phyloP scores from a whole-genome alignment of 2,113 vertebrate species.

The Gracilinanus agilis region DNA sequence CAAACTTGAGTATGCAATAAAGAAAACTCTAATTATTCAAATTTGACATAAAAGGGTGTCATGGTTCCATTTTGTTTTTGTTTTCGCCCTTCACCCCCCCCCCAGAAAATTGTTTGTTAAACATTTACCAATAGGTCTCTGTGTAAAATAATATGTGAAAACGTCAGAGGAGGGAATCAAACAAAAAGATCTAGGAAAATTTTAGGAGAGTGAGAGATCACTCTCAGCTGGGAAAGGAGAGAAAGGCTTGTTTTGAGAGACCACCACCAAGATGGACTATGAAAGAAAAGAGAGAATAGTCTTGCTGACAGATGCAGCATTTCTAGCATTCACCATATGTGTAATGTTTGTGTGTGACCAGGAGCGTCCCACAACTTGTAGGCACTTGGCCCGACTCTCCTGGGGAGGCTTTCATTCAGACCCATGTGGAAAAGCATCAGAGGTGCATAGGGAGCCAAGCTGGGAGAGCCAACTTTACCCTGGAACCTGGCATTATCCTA shows the following conservation, averaged over 20 bases:
- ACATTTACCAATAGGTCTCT: not conserved
- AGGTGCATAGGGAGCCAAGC: not conserved
- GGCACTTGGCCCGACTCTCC: not conserved
- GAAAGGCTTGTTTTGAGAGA: not conserved
- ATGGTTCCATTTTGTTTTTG: not conserved
- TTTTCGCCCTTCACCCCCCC: not conserved
- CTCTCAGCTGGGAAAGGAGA: not conserved
- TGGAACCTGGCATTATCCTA: constrained; percentile 2
- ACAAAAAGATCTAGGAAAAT: not conserved
- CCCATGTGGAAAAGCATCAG: not conserved
- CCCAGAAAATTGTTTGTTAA: not conserved
- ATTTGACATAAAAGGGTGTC: not conserved
- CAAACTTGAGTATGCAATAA: not conserved
- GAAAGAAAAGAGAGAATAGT: not conserved
- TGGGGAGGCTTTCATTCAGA: not conserved
- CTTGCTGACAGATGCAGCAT: not conserved
- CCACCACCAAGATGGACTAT: not conserved
- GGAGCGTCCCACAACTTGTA: not conserved
- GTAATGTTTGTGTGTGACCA: not conserved
- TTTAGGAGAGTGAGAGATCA: not conserved
- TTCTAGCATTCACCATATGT: not conserved
- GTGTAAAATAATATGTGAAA: not conserved
- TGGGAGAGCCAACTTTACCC: not conserved
- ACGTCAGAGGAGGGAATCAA: not conserved
- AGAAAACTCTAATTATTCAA: not conserved